Evolutionary conservation across 2,113 vertebrate genomes (phyloP).

Genomic region (Noturus placidus): DNA sequence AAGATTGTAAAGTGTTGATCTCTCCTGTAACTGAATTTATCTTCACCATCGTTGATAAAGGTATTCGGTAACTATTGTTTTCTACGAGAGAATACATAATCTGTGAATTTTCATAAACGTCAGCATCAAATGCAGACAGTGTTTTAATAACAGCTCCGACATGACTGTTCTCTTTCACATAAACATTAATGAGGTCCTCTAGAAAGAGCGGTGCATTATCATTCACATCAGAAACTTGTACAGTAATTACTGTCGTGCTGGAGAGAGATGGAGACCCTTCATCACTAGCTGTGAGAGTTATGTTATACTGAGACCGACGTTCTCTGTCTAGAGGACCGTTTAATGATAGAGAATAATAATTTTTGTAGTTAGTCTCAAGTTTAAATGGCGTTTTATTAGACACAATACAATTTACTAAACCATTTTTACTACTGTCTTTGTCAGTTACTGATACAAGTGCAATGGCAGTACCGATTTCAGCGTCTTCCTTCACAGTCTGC

Average conservation of each 20-base stretch:
- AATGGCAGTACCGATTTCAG: conserved; percentile 67
- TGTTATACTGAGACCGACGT: conserved; percentile 46
- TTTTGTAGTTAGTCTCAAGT: conserved; percentile 55
- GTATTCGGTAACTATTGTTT: conserved; percentile 28
- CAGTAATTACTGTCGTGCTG: conserved; percentile 49
- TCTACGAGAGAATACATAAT: conserved; percentile 63
- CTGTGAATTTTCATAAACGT: conserved; percentile 61
- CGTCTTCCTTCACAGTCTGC: conserved; percentile 70
- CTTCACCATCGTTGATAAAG: conserved; percentile 60
- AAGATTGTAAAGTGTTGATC: conserved; percentile 50
- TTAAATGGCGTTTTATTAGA: conserved; percentile 51
- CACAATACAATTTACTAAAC: conserved; percentile 56
- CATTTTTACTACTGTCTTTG: conserved; percentile 69
- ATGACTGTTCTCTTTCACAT: conserved; percentile 75
- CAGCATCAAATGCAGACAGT: conserved; percentile 63
- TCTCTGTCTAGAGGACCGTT: conserved; percentile 66
- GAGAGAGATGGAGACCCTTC: conserved; percentile 60
- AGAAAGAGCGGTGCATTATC: conserved; percentile 59
- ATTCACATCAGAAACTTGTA: conserved; percentile 64
- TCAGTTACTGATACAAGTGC: conserved; percentile 74
- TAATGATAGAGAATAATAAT: conserved; percentile 59
- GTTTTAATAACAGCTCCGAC: conserved; percentile 62
- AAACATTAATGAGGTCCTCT: conserved; percentile 62
- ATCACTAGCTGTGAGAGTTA: conserved; percentile 62
- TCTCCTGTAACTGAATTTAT: conserved; percentile 54